Base-by-base conservation (phyloP, 2,113 vertebrate genomes). In the Panurus biarmicus region DNA sequence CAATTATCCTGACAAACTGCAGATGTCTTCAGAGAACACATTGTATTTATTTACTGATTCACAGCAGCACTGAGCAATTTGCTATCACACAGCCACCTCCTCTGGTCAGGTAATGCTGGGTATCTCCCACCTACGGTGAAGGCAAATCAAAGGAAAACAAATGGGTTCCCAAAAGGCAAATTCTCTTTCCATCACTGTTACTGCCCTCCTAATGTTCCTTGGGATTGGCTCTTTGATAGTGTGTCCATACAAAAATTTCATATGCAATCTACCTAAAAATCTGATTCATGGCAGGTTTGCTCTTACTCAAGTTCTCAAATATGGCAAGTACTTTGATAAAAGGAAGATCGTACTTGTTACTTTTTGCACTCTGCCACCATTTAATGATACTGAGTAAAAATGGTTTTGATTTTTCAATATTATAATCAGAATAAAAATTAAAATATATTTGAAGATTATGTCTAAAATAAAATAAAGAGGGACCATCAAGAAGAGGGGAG, bases 1-100 rank as follows among this genome's bases (percentile, higher is more conserved):
- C 80, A 90, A 90, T 95, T 96, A 93, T 69, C 58, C 61, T 94
- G 96, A 93, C 61, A 92, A 90, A 89, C 33, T 77, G 60, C 88
- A 96, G 85, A 91, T 84, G 73, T 65, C 76, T 77, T 81, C 48
- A 25, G n/a, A 48, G 91, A 87, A 57, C 72, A 92, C 70, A 5
- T 36, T 83, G 79, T 67, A 71, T 95, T 95, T 96, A 95, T 96
- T 92, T 95, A 90, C 91, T 54, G 83, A 84, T 29, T 92, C 77
- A 21, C 64, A 45, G 86, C 84, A 77, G 61, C 0, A 3, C 69
- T 61, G 72, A 78, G 73, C 50, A 71, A 75, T 79, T 81, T 87
- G 69, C 67, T 80, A 17, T 85, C 85, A 58, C 58, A 58, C 2
- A 7, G 86, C 69, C 7, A 9, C 72, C 57, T 88, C 69, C 90